A percentile compares a stretch with the other conserved stretches of the same genome.
These are phyloP conservation scores for Lepidurus apus DNA, from an alignment of 1,140 invertebrate species.

Conservation along the genomic window DNA sequence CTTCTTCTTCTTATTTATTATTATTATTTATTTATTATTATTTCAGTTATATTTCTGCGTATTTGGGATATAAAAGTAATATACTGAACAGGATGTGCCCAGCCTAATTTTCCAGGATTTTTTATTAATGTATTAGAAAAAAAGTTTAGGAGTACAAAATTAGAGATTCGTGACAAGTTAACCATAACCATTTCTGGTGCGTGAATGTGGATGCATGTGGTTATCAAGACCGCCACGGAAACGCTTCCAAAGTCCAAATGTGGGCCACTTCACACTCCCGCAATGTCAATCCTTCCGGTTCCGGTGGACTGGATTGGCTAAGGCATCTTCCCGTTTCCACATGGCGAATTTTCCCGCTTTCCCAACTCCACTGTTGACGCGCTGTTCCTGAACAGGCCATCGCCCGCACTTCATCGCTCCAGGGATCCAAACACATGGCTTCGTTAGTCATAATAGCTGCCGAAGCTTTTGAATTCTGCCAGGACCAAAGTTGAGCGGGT, in stretches of 20 bases:
- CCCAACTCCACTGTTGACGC: constrained; percentile 60
- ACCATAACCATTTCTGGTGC: background rate
- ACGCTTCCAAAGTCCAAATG: background rate
- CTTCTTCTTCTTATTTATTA: too few species aligned
- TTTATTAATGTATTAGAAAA: background rate
- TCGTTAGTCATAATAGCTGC: constrained; percentile 66
- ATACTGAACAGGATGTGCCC: too few species aligned
- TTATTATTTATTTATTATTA: background rate
- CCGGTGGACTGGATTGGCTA: constrained; percentile 3
- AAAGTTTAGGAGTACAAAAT: background rate
- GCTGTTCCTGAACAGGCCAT: constrained; percentile 57
- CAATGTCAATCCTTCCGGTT: constrained; percentile 2
- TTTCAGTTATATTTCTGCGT: background rate
- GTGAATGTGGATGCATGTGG: background rate
- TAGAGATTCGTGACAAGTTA: background rate
- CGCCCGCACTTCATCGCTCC: constrained; percentile 58
- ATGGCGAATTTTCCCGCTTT: constrained; percentile 39
- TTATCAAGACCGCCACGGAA: background rate
- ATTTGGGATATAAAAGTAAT: too few species aligned
- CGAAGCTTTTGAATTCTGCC: constrained; percentile 43
- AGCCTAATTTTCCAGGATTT: too few species aligned
- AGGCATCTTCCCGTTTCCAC: constrained; percentile 31
- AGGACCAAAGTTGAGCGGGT: constrained; percentile 70
- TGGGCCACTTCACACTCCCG: background rate
- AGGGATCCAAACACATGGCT: constrained; percentile 63